Percentiles rank a stretch among this genome's conserved stretches.
Conservation (phyloP, 2,888 invertebrate species). For the Keiferia lycopersicella region DNA sequence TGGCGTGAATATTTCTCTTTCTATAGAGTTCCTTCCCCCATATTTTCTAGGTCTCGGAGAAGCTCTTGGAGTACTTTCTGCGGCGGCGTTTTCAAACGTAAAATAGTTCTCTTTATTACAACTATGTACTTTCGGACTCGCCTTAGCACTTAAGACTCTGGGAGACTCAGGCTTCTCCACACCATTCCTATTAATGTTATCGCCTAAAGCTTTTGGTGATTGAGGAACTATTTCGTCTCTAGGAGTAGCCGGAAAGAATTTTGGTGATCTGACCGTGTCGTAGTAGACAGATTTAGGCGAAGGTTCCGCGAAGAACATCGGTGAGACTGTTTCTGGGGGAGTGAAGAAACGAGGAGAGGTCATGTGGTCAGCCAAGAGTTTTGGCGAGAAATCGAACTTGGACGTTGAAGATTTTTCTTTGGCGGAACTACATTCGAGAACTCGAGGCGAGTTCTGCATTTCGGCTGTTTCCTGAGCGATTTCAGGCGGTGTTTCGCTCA, state of each 20-base stretch:
- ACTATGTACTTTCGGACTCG: conserved; percentile 71
- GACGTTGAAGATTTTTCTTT: conserved; percentile 67
- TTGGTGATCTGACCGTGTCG: conserved; percentile 70
- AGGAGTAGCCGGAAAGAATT: conserved; percentile 72
- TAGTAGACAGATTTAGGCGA: conserved; percentile 74
- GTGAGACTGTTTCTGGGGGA: conserved; percentile 70
- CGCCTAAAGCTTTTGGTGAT: conserved; percentile 63
- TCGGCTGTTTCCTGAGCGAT: conserved; percentile 62
- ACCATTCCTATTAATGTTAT: conserved; percentile 65
- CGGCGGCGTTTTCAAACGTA: conserved; percentile 61
- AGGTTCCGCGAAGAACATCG: conserved; percentile 70
- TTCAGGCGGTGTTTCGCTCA: conserved; percentile 57
- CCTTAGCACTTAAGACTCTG: conserved; percentile 56
- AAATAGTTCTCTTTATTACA: conserved; percentile 75
- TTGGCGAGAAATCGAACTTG: conserved; percentile 75
- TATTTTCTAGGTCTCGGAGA: conserved; percentile 65
- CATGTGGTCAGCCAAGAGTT: conserved; percentile 61
- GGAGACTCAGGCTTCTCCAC: conserved; percentile 69
- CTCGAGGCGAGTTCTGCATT: conserved; percentile 70
- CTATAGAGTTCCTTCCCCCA: conserved; percentile 70
- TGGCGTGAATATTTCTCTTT: conserved; percentile 68
- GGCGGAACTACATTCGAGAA: conserved; percentile 67
- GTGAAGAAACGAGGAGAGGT: conserved; percentile 73
- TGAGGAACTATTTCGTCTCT: conserved; percentile 66
- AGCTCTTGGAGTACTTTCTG: conserved; percentile 48